Evolutionary conservation across 2,797 vertebrate genomes (phyloP), one percentile per base, ranked within the genome.

Genomic region (Syngnathus rostellatus): DNA sequence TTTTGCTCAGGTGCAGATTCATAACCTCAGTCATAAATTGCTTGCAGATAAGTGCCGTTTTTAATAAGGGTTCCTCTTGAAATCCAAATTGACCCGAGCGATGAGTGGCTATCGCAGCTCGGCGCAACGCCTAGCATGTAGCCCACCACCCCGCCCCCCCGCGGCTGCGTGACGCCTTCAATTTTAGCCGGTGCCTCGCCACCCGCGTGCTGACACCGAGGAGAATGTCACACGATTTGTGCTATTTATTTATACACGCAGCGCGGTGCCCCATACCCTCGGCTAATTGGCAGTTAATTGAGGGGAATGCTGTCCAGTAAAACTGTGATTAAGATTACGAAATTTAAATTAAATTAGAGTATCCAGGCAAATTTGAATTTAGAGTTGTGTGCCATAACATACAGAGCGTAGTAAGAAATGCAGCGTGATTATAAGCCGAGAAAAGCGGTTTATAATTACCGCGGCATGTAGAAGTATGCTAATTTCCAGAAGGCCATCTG

Each of bases 11-110:
- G 37, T 57, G 53, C 63, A 70, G 64, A 68, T 74, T 78, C 70
- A 73, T 65, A 17, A 8, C 64, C 1, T 46, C 31, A 43, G 40
- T 68, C 73, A 11, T 69, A 66, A 79, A 81, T 74, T 73, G 70
- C 65, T 45, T 54, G 19, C 38, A 68, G 65, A 62, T 41, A 66
- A 74, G 71, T 45, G 63, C 60, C 8, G 46, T 55, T 53, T 75
- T 80, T 84, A 77, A 77, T 81, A 72, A 73, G 71, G 71, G 66
- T 70, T 78, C 64, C 69, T 77, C 74, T 78, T 77, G 64, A 81
- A 81, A 77, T 80, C 67, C 61, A 80, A 83, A 84, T 79, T 58
- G 74, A 72, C 63, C 17, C 57, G 66, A 67, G 50, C 48, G 12
- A 31, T 51, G 61, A 65, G 41, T 48, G 21, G 68, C 60, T 48